Base-by-base conservation (phyloP, 2,888 invertebrate species). In the Spatulosminthurus flaviceps region DNA sequence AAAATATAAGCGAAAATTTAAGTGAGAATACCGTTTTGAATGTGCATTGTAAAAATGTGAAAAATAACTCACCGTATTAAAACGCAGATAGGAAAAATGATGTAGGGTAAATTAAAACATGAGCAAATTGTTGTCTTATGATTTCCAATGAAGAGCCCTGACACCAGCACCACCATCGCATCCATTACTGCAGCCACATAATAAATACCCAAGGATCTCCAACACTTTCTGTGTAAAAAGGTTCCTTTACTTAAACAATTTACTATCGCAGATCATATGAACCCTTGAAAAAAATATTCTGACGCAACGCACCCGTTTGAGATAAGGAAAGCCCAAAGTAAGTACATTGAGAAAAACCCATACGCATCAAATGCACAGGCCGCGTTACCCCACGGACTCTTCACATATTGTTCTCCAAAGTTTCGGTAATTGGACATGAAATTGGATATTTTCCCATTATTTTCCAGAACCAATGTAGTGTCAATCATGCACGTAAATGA, bases 401-500 rank as follows among this genome's bases (percentile, higher is more conserved):
- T 78, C 7, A 85, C 69, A 64, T 85, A 84, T 22, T 83, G 83
- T 76, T 85, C 84, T 28, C 83, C 84, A 41, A 83, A 74, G 64
- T 82, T 82, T 74, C 84, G 74, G 79, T 85, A 85, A 22, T 83
- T 81, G 24, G 82, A 80, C 85, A 85, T 84, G 77, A 84, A 85
- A 78, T 80, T 80, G 73, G 78, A 77, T 80, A 84, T 82, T 78
- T 82, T 60, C 69, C 84, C 84, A 79, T 80, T 79, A 75, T 80
- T 83, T 77, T 84, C 85, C 77, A 84, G 77, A 66, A 83, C 69
- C 76, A 84, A 82, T 64, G 83, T 84, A 77, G 82, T 43, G 77
- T 83, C 85, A 80, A 84, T 83, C 76, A 83, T 79, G 13, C 82
- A 79, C 22, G 83, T 83, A 70, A 83, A 83, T 9, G 82, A 78